phyloP scores from a whole-genome alignment of 2,888 invertebrate genomes.

The Dynastes grantii region DNA sequence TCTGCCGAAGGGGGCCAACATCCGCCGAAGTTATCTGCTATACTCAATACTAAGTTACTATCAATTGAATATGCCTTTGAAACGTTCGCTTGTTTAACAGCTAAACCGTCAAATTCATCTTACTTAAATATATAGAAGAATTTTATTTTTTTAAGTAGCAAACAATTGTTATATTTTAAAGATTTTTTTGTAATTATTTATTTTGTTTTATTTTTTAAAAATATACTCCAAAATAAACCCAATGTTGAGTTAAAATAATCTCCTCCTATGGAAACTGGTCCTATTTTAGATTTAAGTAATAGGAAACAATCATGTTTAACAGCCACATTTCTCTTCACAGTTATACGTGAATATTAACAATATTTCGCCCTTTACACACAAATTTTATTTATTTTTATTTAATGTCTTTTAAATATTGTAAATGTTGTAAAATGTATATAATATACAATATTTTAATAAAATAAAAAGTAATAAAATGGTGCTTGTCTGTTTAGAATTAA shows the following conservation, averaged over 20 bases:
- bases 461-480: neutral
- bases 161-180: slow-evolving; percentile 3
- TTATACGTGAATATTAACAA: too few relatives aligned
- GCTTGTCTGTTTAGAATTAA: too few relatives aligned
- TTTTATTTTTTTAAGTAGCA: neutral
- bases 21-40: slow-evolving; percentile 57
- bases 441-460: slow-evolving; percentile 5
- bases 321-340: too few relatives aligned
- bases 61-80: slow-evolving; percentile 62
- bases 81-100: slow-evolving; percentile 61
- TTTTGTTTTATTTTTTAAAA: neutral
- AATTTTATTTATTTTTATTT: too few relatives aligned
- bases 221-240: too few relatives aligned
- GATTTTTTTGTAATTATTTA: neutral
- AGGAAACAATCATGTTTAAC: too few relatives aligned
- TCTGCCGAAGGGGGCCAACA: slow-evolving; percentile 54
- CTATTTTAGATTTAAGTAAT: too few relatives aligned
- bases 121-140: slow-evolving; percentile 30
- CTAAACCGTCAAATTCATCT: slow-evolving; percentile 46
- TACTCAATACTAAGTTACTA: slow-evolving; percentile 60
- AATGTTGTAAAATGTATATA: slow-evolving; percentile 4
- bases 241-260: too few relatives aligned
- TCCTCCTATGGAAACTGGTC: too few relatives aligned
- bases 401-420: neutral
- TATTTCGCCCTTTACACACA: too few relatives aligned